Evolutionary conservation across 2,113 vertebrate genomes (phyloP).

Genomic region (Marmota monax): DNA sequence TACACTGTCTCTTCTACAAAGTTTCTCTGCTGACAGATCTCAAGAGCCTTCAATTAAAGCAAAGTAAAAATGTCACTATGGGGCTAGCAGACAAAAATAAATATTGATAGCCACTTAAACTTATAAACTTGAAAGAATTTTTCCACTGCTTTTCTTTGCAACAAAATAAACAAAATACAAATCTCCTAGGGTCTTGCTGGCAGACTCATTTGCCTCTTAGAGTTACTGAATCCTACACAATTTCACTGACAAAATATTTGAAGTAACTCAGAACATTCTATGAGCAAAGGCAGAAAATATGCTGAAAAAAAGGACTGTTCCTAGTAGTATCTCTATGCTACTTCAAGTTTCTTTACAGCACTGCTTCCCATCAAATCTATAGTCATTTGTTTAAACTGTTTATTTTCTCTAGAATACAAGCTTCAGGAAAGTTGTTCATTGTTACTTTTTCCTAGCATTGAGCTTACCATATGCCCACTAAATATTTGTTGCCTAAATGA

Average conservation of each 20-base stretch:
- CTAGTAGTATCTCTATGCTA: not conserved
- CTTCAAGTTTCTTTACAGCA: not conserved
- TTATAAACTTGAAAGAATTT: not conserved
- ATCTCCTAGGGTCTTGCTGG: not conserved
- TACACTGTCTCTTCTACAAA: constrained; percentile 99
- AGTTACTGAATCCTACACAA: not conserved
- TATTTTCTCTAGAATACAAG: not conserved
- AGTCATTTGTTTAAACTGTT: not conserved
- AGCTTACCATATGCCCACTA: not conserved
- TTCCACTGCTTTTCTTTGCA: not conserved
- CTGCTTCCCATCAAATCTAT: no score
- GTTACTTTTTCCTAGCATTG: not conserved
- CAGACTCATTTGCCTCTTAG: not conserved
- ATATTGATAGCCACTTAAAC: not conserved
- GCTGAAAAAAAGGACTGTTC: not conserved
- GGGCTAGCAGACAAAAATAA: not conserved
- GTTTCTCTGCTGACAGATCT: constrained; percentile 98
- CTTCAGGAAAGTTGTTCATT: not conserved
- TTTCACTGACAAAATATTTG: not conserved
- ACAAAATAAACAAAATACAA: not conserved
- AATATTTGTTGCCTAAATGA: not conserved
- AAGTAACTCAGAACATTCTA: not conserved
- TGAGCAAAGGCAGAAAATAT: not conserved
- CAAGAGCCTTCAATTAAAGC: constrained; percentile 92
- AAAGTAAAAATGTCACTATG: constrained; percentile 64